Conservation (phyloP, 1,140 invertebrate genomes). For the Temnothorax nylanderi region DNA sequence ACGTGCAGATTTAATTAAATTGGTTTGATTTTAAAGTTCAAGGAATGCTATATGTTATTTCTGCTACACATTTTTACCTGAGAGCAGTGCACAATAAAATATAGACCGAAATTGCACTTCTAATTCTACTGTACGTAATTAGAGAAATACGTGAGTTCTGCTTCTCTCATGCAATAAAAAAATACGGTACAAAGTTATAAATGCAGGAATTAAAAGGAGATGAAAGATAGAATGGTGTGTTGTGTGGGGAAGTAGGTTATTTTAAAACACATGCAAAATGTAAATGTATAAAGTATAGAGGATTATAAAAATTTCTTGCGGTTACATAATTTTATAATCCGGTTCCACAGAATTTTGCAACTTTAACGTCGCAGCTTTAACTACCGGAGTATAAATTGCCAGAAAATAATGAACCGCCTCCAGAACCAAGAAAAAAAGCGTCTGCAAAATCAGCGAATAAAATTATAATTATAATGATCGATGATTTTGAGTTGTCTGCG, state of each 20-base stretch:
- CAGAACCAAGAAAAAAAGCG: not conserved
- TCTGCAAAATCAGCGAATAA: not conserved
- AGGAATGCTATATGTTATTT: constrained; percentile 24
- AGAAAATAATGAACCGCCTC: constrained; percentile 5
- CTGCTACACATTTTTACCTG: not conserved
- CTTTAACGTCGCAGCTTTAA: not conserved
- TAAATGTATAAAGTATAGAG: not conserved
- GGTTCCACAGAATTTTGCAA: not conserved
- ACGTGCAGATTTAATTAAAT: constrained; percentile 33
- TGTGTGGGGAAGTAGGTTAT: constrained; percentile 1
- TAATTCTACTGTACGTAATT: constrained; percentile 6
- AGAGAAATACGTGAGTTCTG: constrained; percentile 18
- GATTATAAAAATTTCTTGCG: constrained; percentile 20
- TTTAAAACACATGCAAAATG: constrained; percentile 7
- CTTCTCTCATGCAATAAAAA: constrained; percentile 17
- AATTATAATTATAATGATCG: not conserved
- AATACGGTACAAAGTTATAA: constrained; percentile 14
- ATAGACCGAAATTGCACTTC: constrained; percentile 29
- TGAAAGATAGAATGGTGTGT: not conserved
- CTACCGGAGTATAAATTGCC: constrained; percentile 7
- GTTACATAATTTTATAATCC: constrained; percentile 19
- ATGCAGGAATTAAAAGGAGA: constrained; percentile 30
- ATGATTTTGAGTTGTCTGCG: not conserved
- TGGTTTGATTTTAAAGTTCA: constrained; percentile 21
- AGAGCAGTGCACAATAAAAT: not conserved